Base-by-base conservation (phyloP, 2,113 vertebrate species). In the Psophia crepitans region DNA sequence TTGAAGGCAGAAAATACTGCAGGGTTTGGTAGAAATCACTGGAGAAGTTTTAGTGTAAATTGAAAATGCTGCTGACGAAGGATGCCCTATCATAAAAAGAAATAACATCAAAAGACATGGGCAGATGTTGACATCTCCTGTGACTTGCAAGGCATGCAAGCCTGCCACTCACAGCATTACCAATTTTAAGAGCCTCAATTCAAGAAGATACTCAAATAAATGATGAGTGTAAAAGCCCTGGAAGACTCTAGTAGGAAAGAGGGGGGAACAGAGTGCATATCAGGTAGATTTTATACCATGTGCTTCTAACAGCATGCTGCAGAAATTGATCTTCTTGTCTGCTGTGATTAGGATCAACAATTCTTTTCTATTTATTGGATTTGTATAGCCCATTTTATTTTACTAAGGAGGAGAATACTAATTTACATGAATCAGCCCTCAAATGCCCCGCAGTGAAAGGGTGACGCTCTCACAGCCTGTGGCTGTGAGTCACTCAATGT, bases 241-340 rank as follows among this genome's bases (percentile, higher is more conserved):
- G 51, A 90, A 84, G 27, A 86, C 33, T 12, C 24, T 66, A 43
- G 28, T 43, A 80, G 37, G 82, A 89, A 89, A 64, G 21, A 49
- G 27, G 24, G 14, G 14, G 27, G 33, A 88, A 83, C 35, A 81
- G 68, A 58, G 19, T 35, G 21, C 37, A 4, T 13, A 61, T 76
- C 58, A 21, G 20, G 71, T 24, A 77, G 80, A 75, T 85, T 76
- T 87, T 44, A 85, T 26, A 66, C 49, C 57, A 28, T 17, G 46
- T 0, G 33, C 24, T 33, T 77, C 70, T 79, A 94, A 91, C 22
- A 90, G 23, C 18, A 33, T 17, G 69, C 64, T 94, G 76, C 57
- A 84, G 82, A 97, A 93, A 95, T 39, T 60, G 69, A 94, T 84
- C 53, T 71, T 87, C 44, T 43, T 93, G 37, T 85, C 84, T 95